Evolutionary conservation across 2,888 invertebrate species (phyloP), one percentile per base, ranked within the genome.

Genomic region (Galerucella calmariensis): DNA sequence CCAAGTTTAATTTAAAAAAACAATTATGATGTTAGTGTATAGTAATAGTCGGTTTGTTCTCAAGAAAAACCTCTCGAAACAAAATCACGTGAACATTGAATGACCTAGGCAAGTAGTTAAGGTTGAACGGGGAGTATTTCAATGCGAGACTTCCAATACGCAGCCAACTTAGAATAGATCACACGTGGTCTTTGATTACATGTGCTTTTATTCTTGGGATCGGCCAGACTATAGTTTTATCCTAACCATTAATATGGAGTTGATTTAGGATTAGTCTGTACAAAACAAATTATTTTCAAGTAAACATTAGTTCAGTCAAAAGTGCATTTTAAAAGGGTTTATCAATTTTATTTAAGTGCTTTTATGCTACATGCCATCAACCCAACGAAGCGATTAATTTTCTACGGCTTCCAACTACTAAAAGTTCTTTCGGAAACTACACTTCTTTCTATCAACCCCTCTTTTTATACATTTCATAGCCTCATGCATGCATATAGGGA

Each of bases 331-430:
- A 59, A 59, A 59, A 27, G 58, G 58, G 58, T 27, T 59, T 27
- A 59, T 59, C 58, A 59, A 59, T 59, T 59, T 16, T 10, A 59
- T 59, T 59, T 59, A 59, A 59, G 58, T 59, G 27, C 58, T 24
- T 24, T 59, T 20, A 27, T 24, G 58, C n/a, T 20, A 27, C 62
- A 62, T 61, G 35, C 61, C 61, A 61, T 9, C 62, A 41, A 62
- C 9, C 41, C 35, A 62, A 35, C 41, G 35, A 41, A 62, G 62
- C 62, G 62, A 62, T 62, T 62, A 62, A 41, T 35, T 62, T 62
- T 62, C 41, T 62, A 62, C 8, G n/a, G 62, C 14, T 35, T 35
- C 62, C 14, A 41, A 62, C 35, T n/a, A 41, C 41, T 62, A 62
- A 35, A 62, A 41, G 41, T 62, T 35, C 35, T 62, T 62, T 41